phyloP scores from a whole-genome alignment of 2,797 vertebrate genomes.

The Schizopygopsis pylzovi region DNA sequence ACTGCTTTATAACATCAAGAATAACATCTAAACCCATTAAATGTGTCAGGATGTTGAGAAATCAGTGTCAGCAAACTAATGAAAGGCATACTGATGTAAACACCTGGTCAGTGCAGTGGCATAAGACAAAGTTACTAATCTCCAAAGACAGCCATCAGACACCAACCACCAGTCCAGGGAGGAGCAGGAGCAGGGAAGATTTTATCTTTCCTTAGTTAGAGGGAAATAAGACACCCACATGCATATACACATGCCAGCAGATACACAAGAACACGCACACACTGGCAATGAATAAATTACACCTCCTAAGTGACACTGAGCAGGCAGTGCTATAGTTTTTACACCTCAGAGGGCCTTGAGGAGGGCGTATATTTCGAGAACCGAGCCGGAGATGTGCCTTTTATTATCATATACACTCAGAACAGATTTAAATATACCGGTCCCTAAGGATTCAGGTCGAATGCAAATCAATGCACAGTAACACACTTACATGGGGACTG shows the following conservation, averaged over 20 bases:
- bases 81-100: background rate
- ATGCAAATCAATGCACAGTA: conserved; percentile 23
- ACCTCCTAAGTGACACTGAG: conserved; percentile 14
- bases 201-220: conserved; percentile 49
- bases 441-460: conserved; percentile 12
- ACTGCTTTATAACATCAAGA: conserved; percentile 5
- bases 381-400: background rate
- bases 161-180: conserved; percentile 28
- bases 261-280: conserved; percentile 28
- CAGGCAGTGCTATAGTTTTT: conserved; percentile 24
- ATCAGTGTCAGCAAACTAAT: background rate
- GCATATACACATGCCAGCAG: conserved; percentile 29
- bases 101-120: conserved; percentile 6
- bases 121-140: conserved; percentile 10
- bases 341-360: conserved; percentile 36
- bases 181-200: conserved; percentile 28
- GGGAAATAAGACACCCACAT: conserved; percentile 51
- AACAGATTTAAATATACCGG: background rate
- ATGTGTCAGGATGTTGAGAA: background rate
- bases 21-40: conserved; percentile 6
- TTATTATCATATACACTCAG: conserved; percentile 5
- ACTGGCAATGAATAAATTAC: conserved; percentile 49
- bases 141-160: conserved; percentile 45
- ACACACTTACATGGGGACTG: background rate
- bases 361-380: background rate